Evolutionary conservation across 2,888 invertebrate species (phyloP), one percentile per base, ranked within the genome.

Genomic region (Cephus pygmeus): DNA sequence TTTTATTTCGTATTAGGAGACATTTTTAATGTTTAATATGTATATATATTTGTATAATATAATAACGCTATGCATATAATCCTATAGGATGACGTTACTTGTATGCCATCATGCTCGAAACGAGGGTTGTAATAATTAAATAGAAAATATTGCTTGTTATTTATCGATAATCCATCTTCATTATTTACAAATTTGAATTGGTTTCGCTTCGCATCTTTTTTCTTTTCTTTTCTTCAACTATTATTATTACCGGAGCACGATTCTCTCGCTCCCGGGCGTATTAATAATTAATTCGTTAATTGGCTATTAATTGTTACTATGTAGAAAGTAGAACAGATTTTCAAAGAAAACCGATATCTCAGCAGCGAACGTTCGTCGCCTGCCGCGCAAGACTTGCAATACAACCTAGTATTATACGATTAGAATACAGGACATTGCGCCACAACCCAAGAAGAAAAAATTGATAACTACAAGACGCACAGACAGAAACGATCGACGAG

Each of bases 381-480:
- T 56, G 56, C 23, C 9, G 56, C 56, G 56, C 56, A 56, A 56
- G 6, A 31, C 12, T 71, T 71, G 71, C 71, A 71, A 71, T 71
- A 31, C 71, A 71, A 71, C 71, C 71, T 31, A 31, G 71, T 71
- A 71, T 71, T 71, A 71, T 71, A 71, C 33, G 71, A 71, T 71
- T 71, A 71, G 34, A 71, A 71, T 71, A 71, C 71, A 71, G 71
- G 71, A 71, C 71, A 71, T 71, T 71, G 71, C 71, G 71, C 71
- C 71, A 71, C 33, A 33, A 71, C 71, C 71, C 33, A 71, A 71
- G 71, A 71, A 31, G 56, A 56, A 56, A 56, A 56, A 56, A 56
- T 15, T 15, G 23, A 56, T 56, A 56, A 9, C 23, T 56, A 9
- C 56, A 15, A 56, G 56, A 56, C 23, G 23, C 56, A 2, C 1